Base-by-base conservation (phyloP, 2,797 vertebrate species). In the Scyliorhinus canicula region DNA sequence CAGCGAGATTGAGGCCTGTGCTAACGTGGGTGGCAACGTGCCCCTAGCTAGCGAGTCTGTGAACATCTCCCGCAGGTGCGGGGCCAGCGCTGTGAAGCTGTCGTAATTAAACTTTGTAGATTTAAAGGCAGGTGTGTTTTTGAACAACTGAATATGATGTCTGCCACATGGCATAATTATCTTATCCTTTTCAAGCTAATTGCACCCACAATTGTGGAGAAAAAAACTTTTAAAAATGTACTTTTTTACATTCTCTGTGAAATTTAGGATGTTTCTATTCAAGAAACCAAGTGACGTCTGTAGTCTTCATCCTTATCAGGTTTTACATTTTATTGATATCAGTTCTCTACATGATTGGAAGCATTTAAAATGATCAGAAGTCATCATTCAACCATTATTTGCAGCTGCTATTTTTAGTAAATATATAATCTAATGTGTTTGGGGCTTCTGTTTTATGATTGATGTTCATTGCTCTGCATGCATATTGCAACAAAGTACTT, bases 391-490 rank as follows among this genome's bases (percentile, higher is more conserved):
- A 16, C 19, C 24, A 26, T 50, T 85, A 9, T 7, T 52, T 85
- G 82, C 44, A 85, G 82, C 47, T 85, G 82, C 47, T 50, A 79
- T 79, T 85, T 85, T 52, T 50, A 85, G 82, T 50, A 85, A 85
- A 85, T 85, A 50, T 31, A 12, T 31, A 85, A 85, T 85, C 3
- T 85, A 40, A 21, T 79, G 74, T 79, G 5, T 16, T 77, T 77
- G n/a, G 12, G 35, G 47, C 2, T 84, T 84, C 26, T 28, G 82
- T 47, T 26, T 85, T 31, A 85, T 85, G 82, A 52, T 24, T 44
- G n/a, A 26, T 52, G 4, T 85, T 85, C 52, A 85, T 85, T 85
- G 82, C 40, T 79, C n/a, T 79, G 77, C n/a, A 79, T n/a, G 77
- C 77, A 79, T 79, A 21, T 79, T 19, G 5, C 40, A 79, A 14